Evolutionary conservation across 2,888 invertebrate species (phyloP), one percentile per base, ranked within the genome.

Genomic region (Tetragonisca angustula): DNA sequence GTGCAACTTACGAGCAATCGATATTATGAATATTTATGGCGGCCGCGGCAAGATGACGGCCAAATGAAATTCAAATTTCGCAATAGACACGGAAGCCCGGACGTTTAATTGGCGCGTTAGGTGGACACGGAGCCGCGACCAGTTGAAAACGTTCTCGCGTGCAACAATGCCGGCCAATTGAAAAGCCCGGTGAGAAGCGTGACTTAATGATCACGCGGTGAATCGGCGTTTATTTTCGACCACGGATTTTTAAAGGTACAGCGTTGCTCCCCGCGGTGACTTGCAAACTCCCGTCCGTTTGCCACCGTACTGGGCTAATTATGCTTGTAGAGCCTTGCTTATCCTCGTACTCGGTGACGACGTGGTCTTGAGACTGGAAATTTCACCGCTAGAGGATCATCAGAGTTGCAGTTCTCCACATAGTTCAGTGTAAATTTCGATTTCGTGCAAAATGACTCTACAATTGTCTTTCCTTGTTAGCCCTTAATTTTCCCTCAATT

Each of bases 21-120:
- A 64, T 64, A 61, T 24, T 27, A 36, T 13, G 64, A 68, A 75
- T 68, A 68, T 75, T 75, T 68, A 68, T 27, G 6, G 4, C 17
- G 50, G 15, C 21, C 56, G 4, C 9, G 32, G n/a, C 4, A 19
- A 56, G 54, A 74, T 67, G 24, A 68, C 6, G 27, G 24, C 27
- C 56, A 67, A 76, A 76, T n/a, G 71, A 56, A n/a, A 76, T 72
- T 76, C 61, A 76, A 69, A 76, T 76, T 61, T 76, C 62, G 17
- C 52, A 62, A 61, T 52, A 76, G 56, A 67, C 65, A 54, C 43
- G 65, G 61, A 76, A 61, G 32, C 50, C 36, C 17, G 61, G 50
- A 24, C 50, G 43, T 61, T 69, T 64, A 73, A 73, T 73, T 73
- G 73, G 36, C 64, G 54, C 24, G 64, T 64, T 64, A 43, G 64